Evolutionary conservation across 1,140 invertebrate genomes (phyloP), one percentile per base, ranked within the genome.

Genomic region (Sycophila sp.): DNA sequence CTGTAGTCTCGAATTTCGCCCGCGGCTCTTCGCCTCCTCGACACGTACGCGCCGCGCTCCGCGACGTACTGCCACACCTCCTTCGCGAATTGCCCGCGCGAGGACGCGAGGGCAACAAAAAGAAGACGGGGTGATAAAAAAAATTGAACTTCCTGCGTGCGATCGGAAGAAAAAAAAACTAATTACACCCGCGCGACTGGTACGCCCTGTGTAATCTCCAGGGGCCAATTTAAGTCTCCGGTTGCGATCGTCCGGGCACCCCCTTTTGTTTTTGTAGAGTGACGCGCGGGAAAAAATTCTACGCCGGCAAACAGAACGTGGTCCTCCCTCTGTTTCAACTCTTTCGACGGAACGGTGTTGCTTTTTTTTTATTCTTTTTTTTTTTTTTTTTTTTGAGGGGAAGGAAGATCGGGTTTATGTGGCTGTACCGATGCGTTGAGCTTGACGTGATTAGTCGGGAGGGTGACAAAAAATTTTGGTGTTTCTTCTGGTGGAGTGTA

Each of bases 121-220:
- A n/a, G 8, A 10, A 19, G 3, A 45, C 26, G 36, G 1, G 30
- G 6, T 1, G 17, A 51, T 8, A 36, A 49, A 58, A 60, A 51
- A 68, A 60, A 60, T 38, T 30, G 34, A 60, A 32, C 53, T 30
- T 24, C 17, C 28, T 3, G 26, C 36, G 30, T 19, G 32, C 22
- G 10, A 49, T 51, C 32, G 42, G 36, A 40, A 68, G 60, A 68
- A 60, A 47, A 40, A 68, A 68, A 68, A 60, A 34, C 56, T 38
- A 45, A 49, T 60, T 36, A 19, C 15, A 11, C 11, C 19, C 34
- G 49, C 36, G 1, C 5, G n/a, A n/a, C n/a, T 10, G 1, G 6
- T 45, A 4, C 30, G n/a, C 10, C 36, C 42, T 55, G 49, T 66
- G 42, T 58, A 58, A 51, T 67, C 65, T 67, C 53, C 2, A 11